Evolutionary conservation across 2,888 invertebrate genomes (phyloP), one percentile per base, ranked within the genome.

Genomic region (Clostera curtula): DNA sequence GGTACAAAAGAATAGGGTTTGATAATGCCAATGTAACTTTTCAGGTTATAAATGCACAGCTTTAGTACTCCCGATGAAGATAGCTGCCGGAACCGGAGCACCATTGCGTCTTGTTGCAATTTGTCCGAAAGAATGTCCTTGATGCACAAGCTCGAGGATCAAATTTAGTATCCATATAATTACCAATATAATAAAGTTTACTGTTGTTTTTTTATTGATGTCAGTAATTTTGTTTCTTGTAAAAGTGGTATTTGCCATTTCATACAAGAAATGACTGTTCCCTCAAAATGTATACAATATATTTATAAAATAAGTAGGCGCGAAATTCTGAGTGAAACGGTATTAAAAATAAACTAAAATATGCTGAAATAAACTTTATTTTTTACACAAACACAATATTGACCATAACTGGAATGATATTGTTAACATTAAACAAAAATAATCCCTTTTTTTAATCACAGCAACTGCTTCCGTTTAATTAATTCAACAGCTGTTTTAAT

Each of bases 11-110:
- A 8, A 7, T 24, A 2, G 8, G 17, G 3, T n/a, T 18, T 9
- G 27, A 8, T 18, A 14, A 4, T 19, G 5, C 19, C n/a, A n/a
- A n/a, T n/a, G n/a, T 23, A 27, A 24, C 23, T 34, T 65, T 75
- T 47, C 70, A 84, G 85, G 71, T 9, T 63, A 59, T 29, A 82
- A 79, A 15, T 87, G 87, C 42, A 75, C 80, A 22, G 68, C 88
- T 1, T 56, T 87, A 15, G 86, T 87, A 0, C 63, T 89, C 55
- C 90, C 90, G 1, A 87, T 90, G 82, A 91, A 91, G 55, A 79
- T 90, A 30, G 63, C 64, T 7, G 67, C 74, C 20, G 91, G 90
- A 0, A 88, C 88, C 11, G 91, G 91, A 2, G 89, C 86, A 1
- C 90, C 91, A 0, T 58, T 86, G 2, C 71, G 90, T 12, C 56